These are phyloP conservation scores for Brotula barbata DNA, from an alignment of 2,797 vertebrate genomes.

Conservation along the genomic window DNA sequence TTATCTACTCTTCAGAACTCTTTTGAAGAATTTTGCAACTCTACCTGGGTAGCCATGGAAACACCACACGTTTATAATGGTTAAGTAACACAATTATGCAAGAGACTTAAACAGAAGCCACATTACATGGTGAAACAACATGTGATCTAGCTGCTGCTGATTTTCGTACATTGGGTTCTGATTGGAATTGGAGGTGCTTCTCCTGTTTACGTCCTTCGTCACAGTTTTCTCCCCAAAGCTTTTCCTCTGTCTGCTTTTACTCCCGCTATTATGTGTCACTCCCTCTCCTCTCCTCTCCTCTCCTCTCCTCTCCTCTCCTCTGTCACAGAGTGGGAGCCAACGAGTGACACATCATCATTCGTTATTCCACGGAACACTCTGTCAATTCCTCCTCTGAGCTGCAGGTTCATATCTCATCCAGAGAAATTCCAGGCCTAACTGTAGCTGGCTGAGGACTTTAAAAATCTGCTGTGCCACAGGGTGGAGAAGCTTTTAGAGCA, in stretches of 20 bases:
- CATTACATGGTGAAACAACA: no score
- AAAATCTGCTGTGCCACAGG: conserved; percentile 43
- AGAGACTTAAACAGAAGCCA: no score
- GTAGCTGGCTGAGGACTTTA: conserved; percentile 68
- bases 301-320: background rate
- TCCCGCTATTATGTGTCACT: background rate
- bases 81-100: no score
- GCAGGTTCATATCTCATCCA: conserved; percentile 77
- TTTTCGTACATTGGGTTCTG: background rate
- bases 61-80: no score
- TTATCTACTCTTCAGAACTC: no score
- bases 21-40: no score
- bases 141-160: no score
- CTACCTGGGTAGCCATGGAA: no score
- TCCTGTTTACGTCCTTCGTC: conserved; percentile 17
- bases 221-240: conserved; percentile 20
- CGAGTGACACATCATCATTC: conserved; percentile 71
- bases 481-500: conserved; percentile 44
- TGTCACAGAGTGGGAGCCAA: conserved; percentile 65
- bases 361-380: conserved; percentile 77
- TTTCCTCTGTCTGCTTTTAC: conserved; percentile 29
- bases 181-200: conserved; percentile 14
- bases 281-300: conserved; percentile 12
- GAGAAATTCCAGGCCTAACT: conserved; percentile 68
- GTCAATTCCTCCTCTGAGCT: conserved; percentile 70